Conservation (phyloP, 2,113 vertebrate genomes). For the Muntiacus muntjak region DNA sequence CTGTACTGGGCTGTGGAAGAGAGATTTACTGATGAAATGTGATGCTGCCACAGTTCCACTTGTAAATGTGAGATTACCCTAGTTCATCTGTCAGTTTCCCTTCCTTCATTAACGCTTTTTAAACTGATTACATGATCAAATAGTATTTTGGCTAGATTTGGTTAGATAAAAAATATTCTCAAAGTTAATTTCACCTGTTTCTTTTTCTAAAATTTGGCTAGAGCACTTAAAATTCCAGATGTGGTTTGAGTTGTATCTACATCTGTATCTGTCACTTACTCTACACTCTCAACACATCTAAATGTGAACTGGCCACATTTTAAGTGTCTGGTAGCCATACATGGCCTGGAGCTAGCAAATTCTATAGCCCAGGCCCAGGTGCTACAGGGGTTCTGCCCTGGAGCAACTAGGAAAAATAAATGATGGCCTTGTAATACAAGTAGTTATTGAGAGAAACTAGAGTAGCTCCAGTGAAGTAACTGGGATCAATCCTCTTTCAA, state of each 20-base stretch:
- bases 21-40: neutral
- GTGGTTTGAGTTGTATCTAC: neutral
- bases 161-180: neutral
- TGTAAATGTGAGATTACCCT: neutral
- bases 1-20: neutral
- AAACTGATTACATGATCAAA: neutral
- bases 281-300: neutral
- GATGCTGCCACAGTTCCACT: neutral
- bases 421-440: fast-evolving
- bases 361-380: neutral
- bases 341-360: neutral
- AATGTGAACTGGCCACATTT: neutral
- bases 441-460: neutral
- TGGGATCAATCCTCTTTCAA: neutral
- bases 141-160: neutral
- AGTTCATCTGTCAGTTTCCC: neutral
- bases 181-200: neutral
- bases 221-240: neutral
- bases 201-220: neutral
- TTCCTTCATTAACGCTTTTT: neutral
- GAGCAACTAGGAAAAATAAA: neutral
- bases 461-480: neutral
- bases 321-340: neutral
- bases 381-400: neutral
- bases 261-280: neutral